These are phyloP conservation scores for Gymnobelideus leadbeateri DNA, from an alignment of 2,113 vertebrate species.

Conservation along the genomic window DNA sequence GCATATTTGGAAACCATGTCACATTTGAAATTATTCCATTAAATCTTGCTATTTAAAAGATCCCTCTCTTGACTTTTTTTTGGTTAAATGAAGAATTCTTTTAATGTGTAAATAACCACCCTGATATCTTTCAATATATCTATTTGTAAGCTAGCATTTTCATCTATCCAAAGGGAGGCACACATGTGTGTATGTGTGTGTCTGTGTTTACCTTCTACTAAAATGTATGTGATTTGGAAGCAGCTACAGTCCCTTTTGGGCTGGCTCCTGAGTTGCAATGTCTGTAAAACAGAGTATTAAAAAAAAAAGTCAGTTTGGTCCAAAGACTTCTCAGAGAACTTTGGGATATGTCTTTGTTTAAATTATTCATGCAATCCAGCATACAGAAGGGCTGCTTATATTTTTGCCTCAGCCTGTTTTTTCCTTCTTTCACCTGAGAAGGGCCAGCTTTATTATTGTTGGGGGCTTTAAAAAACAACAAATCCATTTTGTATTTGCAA, in stretches of 20 bases:
- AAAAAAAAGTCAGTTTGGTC: constrained; percentile 40
- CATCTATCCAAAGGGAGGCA: constrained; percentile 25
- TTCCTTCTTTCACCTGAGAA: constrained; percentile 31
- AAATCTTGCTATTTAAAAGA: constrained; percentile 46
- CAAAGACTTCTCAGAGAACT: constrained; percentile 46
- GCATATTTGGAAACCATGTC: constrained; percentile 43
- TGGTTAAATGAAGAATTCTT: constrained; percentile 36
- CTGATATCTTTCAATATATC: neutral
- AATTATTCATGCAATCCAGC: constrained; percentile 1
- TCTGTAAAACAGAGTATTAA: constrained; percentile 51
- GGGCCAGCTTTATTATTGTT: constrained; percentile 18
- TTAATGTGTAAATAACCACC: constrained; percentile 19
- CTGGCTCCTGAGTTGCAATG: neutral
- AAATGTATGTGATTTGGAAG: neutral
- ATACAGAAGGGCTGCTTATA: constrained; percentile 15
- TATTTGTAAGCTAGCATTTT: constrained; percentile 24
- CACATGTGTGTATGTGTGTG: neutral
- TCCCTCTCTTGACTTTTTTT: neutral
- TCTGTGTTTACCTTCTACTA: neutral
- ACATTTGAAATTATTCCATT: constrained; percentile 21
- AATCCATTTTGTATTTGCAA: constrained; percentile 67
- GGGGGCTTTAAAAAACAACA: constrained; percentile 48
- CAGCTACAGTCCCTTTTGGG: neutral
- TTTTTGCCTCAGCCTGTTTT: neutral
- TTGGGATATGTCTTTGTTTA: neutral